Conservation (phyloP, 2,113 vertebrate genomes). For the Megaleporinus macrocephalus region DNA sequence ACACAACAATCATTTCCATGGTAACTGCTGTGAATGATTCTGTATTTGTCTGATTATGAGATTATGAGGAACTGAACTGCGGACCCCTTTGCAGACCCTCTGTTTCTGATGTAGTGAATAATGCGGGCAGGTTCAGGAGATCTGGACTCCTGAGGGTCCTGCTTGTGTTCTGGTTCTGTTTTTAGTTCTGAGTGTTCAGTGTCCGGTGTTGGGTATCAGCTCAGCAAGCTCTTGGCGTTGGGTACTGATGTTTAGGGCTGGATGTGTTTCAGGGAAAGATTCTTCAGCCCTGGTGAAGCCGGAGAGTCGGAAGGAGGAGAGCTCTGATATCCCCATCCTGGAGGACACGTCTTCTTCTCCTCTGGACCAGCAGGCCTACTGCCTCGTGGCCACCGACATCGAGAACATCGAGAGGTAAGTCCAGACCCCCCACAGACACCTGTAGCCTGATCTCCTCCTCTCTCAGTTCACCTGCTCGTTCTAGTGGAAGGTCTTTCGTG, state of each 20-base stretch:
- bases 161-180: neutral
- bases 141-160: too few species aligned
- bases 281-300: constrained; percentile 71
- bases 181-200: neutral
- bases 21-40: too few species aligned
- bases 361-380: constrained; percentile 86
- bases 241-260: neutral
- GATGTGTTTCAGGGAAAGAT: constrained; percentile 84
- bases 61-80: too few species aligned
- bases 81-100: too few species aligned
- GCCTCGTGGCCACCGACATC: constrained; percentile 92
- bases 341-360: constrained; percentile 88
- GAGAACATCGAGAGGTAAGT: constrained; percentile 91
- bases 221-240: neutral
- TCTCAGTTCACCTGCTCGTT: too few species aligned
- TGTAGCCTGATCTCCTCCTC: too few species aligned
- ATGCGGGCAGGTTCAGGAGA: too few species aligned
- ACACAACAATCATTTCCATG: too few species aligned
- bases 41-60: too few species aligned
- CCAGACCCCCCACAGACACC: too few species aligned
- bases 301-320: constrained; percentile 86
- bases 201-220: neutral
- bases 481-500: too few species aligned
- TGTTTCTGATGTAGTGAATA: too few species aligned
- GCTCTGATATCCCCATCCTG: constrained; percentile 88